Percentiles rank a stretch among this genome's conserved stretches.
Evolutionary conservation across 2,888 invertebrate genomes (phyloP).

Genomic region (Microdon myrmicae): DNA sequence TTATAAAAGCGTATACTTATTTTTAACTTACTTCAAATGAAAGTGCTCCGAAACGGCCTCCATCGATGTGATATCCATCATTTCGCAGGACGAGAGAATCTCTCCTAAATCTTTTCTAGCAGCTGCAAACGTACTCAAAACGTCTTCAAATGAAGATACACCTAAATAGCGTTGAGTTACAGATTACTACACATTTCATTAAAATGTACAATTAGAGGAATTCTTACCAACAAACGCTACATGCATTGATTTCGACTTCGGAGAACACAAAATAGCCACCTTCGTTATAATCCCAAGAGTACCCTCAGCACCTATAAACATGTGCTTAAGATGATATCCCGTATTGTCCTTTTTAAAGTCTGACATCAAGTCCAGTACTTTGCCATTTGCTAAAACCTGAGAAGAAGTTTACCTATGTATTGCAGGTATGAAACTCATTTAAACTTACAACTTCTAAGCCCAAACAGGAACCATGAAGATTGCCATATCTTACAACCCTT

Average conservation of each 20-base stretch:
- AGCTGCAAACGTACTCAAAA: slow-evolving; percentile 78
- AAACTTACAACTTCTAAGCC: slow-evolving; percentile 87
- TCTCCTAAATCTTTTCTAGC: slow-evolving; percentile 80
- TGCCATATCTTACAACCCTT: slow-evolving; percentile 93
- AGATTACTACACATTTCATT: not conserved
- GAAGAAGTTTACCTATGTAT: not conserved
- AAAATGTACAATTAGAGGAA: not conserved
- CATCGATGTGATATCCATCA: slow-evolving; percentile 85
- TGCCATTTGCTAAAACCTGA: slow-evolving; percentile 76
- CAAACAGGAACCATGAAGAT: slow-evolving; percentile 88
- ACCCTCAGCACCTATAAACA: slow-evolving; percentile 98
- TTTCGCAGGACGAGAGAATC: slow-evolving; percentile 94
- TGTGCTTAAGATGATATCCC: slow-evolving; percentile 94
- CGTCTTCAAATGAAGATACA: slow-evolving; percentile 79
- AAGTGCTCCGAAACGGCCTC: slow-evolving; percentile 73
- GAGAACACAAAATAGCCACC: slow-evolving; percentile 89
- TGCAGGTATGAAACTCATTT: slow-evolving; percentile 58
- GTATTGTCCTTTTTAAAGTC: slow-evolving; percentile 96
- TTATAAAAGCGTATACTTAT: too few relatives aligned
- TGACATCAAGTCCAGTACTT: slow-evolving; percentile 85
- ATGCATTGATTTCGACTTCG: slow-evolving; percentile 82
- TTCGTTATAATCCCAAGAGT: slow-evolving; percentile 94
- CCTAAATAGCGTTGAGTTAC: slow-evolving; percentile 67
- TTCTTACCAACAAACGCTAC: slow-evolving; percentile 87
- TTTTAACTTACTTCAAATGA: slow-evolving; percentile 68